A percentile compares a stretch with the other conserved stretches of the same genome.
These are phyloP conservation scores for Aspidapion aeneum DNA, from an alignment of 2,888 invertebrate species.

Conservation along the genomic window DNA sequence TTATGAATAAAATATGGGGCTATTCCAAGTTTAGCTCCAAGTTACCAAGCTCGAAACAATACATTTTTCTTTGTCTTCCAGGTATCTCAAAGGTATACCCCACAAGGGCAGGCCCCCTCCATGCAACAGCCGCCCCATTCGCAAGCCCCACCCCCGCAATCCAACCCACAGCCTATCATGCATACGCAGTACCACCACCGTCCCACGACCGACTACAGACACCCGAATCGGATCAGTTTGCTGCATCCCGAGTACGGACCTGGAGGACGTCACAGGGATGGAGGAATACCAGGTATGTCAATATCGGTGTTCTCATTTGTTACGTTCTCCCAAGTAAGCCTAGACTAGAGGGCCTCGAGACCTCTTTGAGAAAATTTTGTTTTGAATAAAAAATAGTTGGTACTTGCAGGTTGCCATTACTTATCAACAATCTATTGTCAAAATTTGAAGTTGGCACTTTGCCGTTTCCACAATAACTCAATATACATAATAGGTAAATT, in stretches of 20 bases:
- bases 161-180: slow-evolving; percentile 46
- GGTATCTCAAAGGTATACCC: slow-evolving; percentile 42
- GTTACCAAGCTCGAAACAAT: too few relatives aligned
- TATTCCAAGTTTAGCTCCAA: too few relatives aligned
- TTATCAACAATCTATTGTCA: too few relatives aligned
- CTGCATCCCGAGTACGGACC: slow-evolving; percentile 54
- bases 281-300: slow-evolving; percentile 5
- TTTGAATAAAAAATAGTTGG: too few relatives aligned
- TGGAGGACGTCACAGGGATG: slow-evolving; percentile 29
- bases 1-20: too few relatives aligned
- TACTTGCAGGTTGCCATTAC: too few relatives aligned
- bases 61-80: slow-evolving; percentile 6
- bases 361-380: slow-evolving; percentile 44
- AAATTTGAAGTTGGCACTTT: too few relatives aligned
- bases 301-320: too few relatives aligned
- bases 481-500: too few relatives aligned
- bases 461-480: slow-evolving; percentile 16
- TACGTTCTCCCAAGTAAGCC: too few relatives aligned
- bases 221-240: slow-evolving; percentile 61
- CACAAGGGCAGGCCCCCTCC: slow-evolving; percentile 48
- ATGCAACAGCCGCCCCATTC: slow-evolving; percentile 45
- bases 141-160: slow-evolving; percentile 31
- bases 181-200: slow-evolving; percentile 38
- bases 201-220: slow-evolving; percentile 49
- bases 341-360: slow-evolving; percentile 7